These are phyloP conservation scores for Heliconius eleuchia DNA, from an alignment of 1,140 invertebrate species.

Conservation along the genomic window DNA sequence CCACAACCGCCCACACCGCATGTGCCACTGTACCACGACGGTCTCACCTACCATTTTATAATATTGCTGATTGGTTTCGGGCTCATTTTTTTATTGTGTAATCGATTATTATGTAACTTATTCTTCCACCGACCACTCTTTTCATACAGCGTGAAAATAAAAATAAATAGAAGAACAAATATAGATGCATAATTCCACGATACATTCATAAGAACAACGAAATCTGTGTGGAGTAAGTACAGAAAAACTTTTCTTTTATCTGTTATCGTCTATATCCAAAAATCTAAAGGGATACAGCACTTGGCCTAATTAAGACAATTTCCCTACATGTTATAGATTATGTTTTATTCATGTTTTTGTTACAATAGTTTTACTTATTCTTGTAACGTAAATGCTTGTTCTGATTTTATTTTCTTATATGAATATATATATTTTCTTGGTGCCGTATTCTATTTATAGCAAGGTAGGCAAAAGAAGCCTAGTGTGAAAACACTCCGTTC, in stretches of 20 bases:
- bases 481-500: no score
- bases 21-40: no score
- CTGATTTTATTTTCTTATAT: no score
- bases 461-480: no score
- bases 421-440: no score
- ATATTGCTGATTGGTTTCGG: no score
- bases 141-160: not conserved
- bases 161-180: not conserved
- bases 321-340: not conserved
- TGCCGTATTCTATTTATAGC: no score
- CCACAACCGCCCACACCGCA: no score
- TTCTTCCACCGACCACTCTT: no score
- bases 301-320: slow-evolving; percentile 2
- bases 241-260: not conserved
- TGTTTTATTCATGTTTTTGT: not conserved
- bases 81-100: no score
- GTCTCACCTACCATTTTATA: no score
- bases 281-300: not conserved
- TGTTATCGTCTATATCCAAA: not conserved
- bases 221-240: not conserved
- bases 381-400: not conserved
- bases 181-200: not conserved
- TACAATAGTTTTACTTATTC: not conserved
- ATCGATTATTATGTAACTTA: no score
- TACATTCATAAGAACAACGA: not conserved